Percentiles rank a stretch among this genome's conserved stretches.
These are phyloP conservation scores for Scolopax bukidnonensis DNA, from an alignment of 2,797 vertebrate species.

Conservation along the genomic window DNA sequence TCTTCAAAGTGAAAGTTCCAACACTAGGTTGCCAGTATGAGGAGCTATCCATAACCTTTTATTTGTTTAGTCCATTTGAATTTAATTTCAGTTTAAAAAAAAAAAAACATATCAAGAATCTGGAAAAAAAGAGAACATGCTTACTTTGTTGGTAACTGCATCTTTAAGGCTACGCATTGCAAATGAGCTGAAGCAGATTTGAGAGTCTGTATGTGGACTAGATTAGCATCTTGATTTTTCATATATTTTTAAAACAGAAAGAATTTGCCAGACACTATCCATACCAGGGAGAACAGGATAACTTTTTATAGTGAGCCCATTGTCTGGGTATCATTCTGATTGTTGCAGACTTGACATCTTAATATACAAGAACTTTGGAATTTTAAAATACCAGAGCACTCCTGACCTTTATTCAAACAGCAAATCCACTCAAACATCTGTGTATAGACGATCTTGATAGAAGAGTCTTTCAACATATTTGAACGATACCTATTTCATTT, in stretches of 20 bases:
- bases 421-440: conserved; percentile 4
- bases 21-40: background rate
- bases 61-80: background rate
- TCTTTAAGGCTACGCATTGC: background rate
- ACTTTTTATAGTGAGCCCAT: background rate
- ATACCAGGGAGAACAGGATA: background rate
- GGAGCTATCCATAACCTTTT: fast-evolving
- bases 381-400: background rate
- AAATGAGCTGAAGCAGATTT: background rate
- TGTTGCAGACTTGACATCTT: background rate
- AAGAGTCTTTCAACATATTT: background rate
- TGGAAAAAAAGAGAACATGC: fast-evolving
- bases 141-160: background rate
- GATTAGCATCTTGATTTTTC: background rate
- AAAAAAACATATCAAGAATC: fast-evolving
- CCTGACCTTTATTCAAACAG: background rate
- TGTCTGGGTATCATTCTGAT: background rate
- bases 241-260: background rate
- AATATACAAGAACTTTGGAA: background rate
- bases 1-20: background rate
- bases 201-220: background rate
- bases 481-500: background rate
- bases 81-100: background rate
- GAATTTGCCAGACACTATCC: background rate
- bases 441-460: background rate